These are phyloP conservation scores for Tolypeutes matacus DNA, from an alignment of 2,797 vertebrate species.

Conservation along the genomic window DNA sequence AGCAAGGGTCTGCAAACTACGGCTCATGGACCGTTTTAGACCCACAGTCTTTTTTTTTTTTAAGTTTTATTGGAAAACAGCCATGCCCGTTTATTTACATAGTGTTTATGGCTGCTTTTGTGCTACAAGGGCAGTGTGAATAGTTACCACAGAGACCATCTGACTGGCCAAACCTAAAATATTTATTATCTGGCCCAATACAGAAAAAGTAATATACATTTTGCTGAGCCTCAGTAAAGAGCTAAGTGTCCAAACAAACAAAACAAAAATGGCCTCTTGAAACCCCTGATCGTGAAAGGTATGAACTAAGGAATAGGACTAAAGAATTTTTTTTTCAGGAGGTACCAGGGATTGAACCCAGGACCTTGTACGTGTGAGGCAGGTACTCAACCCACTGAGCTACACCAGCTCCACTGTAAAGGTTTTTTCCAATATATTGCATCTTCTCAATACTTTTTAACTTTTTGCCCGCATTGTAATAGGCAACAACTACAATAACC, in stretches of 20 bases:
- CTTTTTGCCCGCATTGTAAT: background rate
- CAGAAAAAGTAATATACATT: too few species aligned
- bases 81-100: accelerated
- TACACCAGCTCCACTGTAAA: background rate
- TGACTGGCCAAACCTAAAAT: accelerated
- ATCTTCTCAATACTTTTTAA: background rate
- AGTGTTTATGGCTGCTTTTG: background rate
- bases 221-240: background rate
- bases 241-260: background rate
- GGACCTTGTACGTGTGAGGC: too few species aligned
- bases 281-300: accelerated
- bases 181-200: accelerated
- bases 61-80: background rate
- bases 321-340: too few species aligned
- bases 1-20: accelerated
- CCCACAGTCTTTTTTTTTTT: background rate
- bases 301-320: accelerated
- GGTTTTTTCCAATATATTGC: accelerated
- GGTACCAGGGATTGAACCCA: too few species aligned
- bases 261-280: background rate
- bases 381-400: too few species aligned
- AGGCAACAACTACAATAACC: background rate
- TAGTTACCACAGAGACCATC: background rate
- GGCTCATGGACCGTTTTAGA: background rate
- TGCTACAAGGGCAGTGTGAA: background rate